Percentiles rank a stretch among this genome's conserved stretches.
phyloP scores from a whole-genome alignment of 2,797 vertebrate genomes.

The Poeciliopsis turneri region DNA sequence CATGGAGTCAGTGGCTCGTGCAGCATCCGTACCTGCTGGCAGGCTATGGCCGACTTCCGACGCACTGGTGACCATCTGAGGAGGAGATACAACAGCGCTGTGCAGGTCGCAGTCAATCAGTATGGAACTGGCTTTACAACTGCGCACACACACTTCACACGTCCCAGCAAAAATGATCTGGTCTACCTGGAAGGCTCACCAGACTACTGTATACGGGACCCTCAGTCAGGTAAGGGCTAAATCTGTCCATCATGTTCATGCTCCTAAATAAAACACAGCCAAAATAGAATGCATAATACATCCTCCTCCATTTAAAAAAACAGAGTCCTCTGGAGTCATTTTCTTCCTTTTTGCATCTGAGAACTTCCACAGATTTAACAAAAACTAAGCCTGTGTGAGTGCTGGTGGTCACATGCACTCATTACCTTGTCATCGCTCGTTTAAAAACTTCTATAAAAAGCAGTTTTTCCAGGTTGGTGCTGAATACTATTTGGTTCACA shows the following conservation, averaged over 20 bases:
- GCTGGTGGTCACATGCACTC: too few species aligned
- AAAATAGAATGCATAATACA: not conserved
- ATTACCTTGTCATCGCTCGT: too few species aligned
- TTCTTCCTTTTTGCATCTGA: not conserved
- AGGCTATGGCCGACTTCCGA: constrained; percentile 93
- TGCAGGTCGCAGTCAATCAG: constrained; percentile 95
- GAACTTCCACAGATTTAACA: not conserved
- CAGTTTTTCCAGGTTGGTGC: too few species aligned
- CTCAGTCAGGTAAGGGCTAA: constrained; percentile 86
- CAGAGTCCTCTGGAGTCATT: not conserved
- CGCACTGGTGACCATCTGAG: constrained; percentile 92
- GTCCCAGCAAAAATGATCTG: constrained; percentile 91
- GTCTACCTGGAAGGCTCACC: constrained; percentile 97
- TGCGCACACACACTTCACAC: constrained; percentile 88
- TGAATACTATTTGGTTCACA: too few species aligned
- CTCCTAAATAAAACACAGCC: not conserved
- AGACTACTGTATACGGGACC: constrained; percentile 94
- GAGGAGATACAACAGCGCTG: constrained; percentile 90
- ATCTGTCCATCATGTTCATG: not conserved
- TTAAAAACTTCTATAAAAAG: too few species aligned
- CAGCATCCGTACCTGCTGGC: constrained; percentile 93
- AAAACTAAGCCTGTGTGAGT: too few species aligned
- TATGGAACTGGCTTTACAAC: constrained; percentile 93
- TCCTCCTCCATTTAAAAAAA: not conserved
- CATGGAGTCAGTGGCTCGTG: constrained; percentile 96